phyloP scores from a whole-genome alignment of 2,113 vertebrate genomes.

The Sceloporus undulatus region DNA sequence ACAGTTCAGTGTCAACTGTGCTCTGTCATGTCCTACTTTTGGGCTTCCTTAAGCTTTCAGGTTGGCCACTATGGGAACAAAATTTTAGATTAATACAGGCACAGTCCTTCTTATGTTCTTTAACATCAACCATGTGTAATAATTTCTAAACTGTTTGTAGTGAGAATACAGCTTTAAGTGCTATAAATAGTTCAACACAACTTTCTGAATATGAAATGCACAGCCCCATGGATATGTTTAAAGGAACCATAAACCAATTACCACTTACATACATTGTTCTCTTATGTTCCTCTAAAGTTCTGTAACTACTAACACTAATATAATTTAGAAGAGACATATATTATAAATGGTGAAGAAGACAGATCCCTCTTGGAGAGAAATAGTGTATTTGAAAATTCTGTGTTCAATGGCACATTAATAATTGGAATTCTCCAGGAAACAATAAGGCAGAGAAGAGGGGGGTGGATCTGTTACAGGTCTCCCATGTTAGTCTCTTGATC shows the following conservation, averaged over 20 bases:
- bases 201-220: not conserved
- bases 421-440: not conserved
- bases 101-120: not conserved
- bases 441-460: not conserved
- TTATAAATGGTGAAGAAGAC: not conserved
- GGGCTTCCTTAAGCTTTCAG: not conserved
- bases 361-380: constrained; percentile 36
- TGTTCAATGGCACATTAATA: not conserved
- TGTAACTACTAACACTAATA: not conserved
- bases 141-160: constrained; percentile 28
- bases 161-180: constrained; percentile 28
- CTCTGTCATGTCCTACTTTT: not conserved
- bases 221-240: not conserved
- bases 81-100: not conserved
- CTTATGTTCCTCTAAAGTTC: not conserved
- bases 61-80: not conserved
- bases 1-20: no score
- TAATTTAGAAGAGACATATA: not conserved
- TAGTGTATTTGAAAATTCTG: not conserved
- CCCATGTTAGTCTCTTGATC: not conserved
- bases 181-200: constrained; percentile 22
- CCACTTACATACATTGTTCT: not conserved
- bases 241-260: constrained; percentile 11
- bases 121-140: constrained; percentile 19
- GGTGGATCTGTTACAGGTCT: constrained; percentile 2